Evolutionary conservation across 2,797 vertebrate genomes (phyloP), one percentile per base, ranked within the genome.

Genomic region (Sebastes taczanowskii): DNA sequence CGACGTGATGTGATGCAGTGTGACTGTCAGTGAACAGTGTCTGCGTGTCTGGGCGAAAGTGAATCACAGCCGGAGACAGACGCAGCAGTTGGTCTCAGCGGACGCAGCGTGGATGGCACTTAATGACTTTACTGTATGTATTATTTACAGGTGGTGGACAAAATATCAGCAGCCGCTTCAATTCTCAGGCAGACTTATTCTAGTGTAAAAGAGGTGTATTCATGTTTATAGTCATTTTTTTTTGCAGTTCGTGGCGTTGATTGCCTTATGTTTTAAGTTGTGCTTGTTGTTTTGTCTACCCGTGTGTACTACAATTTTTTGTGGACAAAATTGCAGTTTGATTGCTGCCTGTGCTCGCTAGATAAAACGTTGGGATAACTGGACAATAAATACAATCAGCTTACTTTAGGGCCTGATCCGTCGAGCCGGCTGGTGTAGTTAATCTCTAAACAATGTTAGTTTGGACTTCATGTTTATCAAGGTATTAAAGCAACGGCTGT

Each of bases 1-100:
- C 78, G 86, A 80, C 83, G 81, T 78, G 80, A 89, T 55, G 78
- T 67, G 70, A 74, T 88, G 49, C 78, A 11, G 83, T 73, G 78
- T 13, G 56, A 77, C 74, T 80, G 76, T 68, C 81, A 80, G 77
- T 80, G 81, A 88, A 68, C 85, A 61, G 69, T 56, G 52, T 80
- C 49, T 53, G 77, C 66, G 74, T 49, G 68, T 69, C 74, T 73
- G 80, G 56, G 30, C 4, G 32, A 81, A 77, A 77, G 80, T 74
- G 71, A 86, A 77, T 87, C 78, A 77, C 77, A 82, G 82, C 70
- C 11, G 14, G 52, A 77, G 80, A 87, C 71, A 65, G 72, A 34
- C 77, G 1, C 84, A 80, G 85, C 63, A 52, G 88, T 85, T 11
- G 75, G 74, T 86, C 80, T 79, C 64, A 7, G 78, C 4, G 35